Evolutionary conservation across 37 sponge, comb jelly and placozoan species (phyloP).

Genomic region (Eunapius fragilis): DNA sequence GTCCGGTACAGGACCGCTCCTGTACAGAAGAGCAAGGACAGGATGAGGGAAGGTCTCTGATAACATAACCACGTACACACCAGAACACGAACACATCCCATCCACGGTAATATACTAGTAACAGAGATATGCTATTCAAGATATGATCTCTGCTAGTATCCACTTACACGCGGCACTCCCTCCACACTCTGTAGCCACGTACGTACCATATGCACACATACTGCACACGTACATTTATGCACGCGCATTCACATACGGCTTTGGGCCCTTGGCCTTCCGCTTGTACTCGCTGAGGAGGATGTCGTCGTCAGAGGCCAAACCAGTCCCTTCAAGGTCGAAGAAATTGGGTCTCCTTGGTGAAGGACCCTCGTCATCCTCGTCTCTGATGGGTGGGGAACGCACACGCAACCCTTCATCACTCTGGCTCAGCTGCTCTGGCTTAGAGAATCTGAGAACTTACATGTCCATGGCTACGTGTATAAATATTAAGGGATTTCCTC

Average conservation of each 20-base stretch:
- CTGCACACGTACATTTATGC: not conserved
- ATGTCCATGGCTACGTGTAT: not conserved
- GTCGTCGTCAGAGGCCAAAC: not conserved
- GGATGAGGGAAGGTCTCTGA: too few species aligned
- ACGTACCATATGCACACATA: too few species aligned
- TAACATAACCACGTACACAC: too few species aligned
- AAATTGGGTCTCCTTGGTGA: not conserved
- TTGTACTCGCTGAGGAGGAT: not conserved
- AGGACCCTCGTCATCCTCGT: not conserved
- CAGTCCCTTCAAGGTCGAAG: not conserved
- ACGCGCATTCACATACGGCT: not conserved
- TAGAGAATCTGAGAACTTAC: not conserved
- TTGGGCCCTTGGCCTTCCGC: not conserved
- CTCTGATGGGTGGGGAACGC: not conserved
- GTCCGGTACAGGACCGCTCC: not conserved
- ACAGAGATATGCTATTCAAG: too few species aligned
- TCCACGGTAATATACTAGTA: too few species aligned
- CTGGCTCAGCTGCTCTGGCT: too few species aligned
- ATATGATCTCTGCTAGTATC: too few species aligned
- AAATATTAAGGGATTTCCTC: too few species aligned
- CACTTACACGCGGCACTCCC: too few species aligned
- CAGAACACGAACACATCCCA: too few species aligned
- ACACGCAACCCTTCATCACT: not conserved
- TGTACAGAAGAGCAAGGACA: too few species aligned
- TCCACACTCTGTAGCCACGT: too few species aligned